Evolutionary conservation across 2,113 vertebrate species (phyloP), one percentile per base, ranked within the genome.

Genomic region (Ia io): DNA sequence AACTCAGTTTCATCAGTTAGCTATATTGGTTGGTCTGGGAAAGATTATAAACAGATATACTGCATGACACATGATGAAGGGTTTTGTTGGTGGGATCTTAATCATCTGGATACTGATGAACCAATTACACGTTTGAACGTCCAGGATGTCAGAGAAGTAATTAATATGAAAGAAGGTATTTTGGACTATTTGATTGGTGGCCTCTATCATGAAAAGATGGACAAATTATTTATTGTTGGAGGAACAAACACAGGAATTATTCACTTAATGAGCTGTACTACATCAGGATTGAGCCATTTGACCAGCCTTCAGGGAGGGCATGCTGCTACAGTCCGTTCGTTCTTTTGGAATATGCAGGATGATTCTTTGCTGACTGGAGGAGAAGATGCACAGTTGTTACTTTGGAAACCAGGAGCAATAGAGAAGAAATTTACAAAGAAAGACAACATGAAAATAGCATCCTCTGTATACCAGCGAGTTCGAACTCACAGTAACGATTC

Each of bases 81-180:
- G 0, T 99, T 99, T 94, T 98, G 98, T 97, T 99, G 99, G 98
- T 99, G 99, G 99, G 99, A 99, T 88, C 97, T 98, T 44, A 95
- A 98, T 74, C 98, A 97, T 83, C 95, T 99, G 94, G 98, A 99
- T 67, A 99, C 98, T 0, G 99, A 99, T 6, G 97, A 99, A 30
- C 98, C 99, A 0, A 97, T 99, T 59, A 98, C 98, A 0, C 8
- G 99, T 2, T 97, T 99, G 96, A 98, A 96, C 9, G 91, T 98
- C 23, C 22, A 96, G 0, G 99, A 99, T 22, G 98, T 98, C 12
- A 99, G 99, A 84, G 96, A 98, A 42, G 44, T 91, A 0, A 71
- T 97, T 17, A 79, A 93, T 0, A 0, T 97, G 6, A 96, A 97
- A 9, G 96, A 94, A 0, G 32, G 74, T 0, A 28, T 90, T 42